Evolutionary conservation across 2,797 vertebrate species (phyloP).

Genomic region (Typhlichthys eigenmanni): DNA sequence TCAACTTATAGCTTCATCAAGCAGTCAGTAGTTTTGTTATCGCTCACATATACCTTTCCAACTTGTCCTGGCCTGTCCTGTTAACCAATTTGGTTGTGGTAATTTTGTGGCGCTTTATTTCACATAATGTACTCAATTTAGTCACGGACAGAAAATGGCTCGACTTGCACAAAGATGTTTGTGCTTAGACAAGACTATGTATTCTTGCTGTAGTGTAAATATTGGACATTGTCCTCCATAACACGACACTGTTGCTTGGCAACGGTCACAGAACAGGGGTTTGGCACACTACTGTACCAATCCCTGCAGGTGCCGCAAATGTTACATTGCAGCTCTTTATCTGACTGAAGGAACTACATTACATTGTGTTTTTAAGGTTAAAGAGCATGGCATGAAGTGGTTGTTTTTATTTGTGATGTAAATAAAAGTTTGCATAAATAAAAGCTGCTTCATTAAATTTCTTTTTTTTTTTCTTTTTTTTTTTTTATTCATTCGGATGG

Average conservation of each 20-base stretch:
- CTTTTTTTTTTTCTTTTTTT: constrained; percentile 43
- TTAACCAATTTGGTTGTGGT: neutral
- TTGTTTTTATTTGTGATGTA: constrained; percentile 81
- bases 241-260: constrained; percentile 28
- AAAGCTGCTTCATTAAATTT: constrained; percentile 56
- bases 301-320: constrained; percentile 9
- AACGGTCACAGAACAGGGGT: constrained; percentile 18
- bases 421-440: constrained; percentile 94
- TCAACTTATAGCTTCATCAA: neutral
- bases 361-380: constrained; percentile 81
- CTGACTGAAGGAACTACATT: constrained; percentile 71
- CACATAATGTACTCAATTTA: neutral
- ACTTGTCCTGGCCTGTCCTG: neutral
- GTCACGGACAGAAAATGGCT: too few species aligned
- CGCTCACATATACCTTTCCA: neutral
- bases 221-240: constrained; percentile 37
- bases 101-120: neutral
- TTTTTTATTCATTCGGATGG: constrained; percentile 18
- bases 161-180: too few species aligned
- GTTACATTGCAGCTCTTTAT: constrained; percentile 70
- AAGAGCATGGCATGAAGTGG: constrained; percentile 91
- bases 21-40: neutral
- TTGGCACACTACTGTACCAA: neutral
- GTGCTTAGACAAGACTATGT: too few species aligned
- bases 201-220: constrained; percentile 43